phyloP scores from a whole-genome alignment of 2,888 invertebrate species.

The Choreutis nemorana region DNA sequence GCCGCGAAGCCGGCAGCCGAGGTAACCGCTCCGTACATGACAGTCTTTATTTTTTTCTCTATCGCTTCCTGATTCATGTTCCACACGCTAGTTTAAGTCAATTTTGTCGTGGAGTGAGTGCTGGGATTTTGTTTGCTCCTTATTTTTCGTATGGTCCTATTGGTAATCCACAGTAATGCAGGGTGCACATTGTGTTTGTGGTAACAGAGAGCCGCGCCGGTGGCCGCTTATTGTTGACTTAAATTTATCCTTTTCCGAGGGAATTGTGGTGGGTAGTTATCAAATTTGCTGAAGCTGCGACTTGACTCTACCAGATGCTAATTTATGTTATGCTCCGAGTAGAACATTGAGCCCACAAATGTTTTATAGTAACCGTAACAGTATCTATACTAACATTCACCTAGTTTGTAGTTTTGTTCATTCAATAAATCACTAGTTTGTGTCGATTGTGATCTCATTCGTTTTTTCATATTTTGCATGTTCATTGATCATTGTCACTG shows the following conservation, averaged over 20 bases:
- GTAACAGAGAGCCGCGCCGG: constrained; percentile 34
- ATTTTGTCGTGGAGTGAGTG: constrained; percentile 53
- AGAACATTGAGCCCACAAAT: constrained; percentile 61
- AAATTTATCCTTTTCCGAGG: constrained; percentile 40
- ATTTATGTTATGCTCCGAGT: constrained; percentile 48
- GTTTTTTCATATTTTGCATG: constrained; percentile 34
- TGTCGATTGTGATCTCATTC: constrained; percentile 19
- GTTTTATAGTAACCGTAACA: constrained; percentile 27
- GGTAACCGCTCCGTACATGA: constrained; percentile 61
- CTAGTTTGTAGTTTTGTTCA: constrained; percentile 28
- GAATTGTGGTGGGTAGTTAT: constrained; percentile 52
- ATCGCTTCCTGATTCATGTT: constrained; percentile 61
- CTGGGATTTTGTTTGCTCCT: constrained; percentile 62
- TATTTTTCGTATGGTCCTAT: constrained; percentile 47
- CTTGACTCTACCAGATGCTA: constrained; percentile 41
- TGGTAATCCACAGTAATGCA: constrained; percentile 47
- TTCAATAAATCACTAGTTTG: constrained; percentile 27
- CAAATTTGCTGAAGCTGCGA: constrained; percentile 45
- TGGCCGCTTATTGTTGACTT: constrained; percentile 44
- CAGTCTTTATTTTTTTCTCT: constrained; percentile 45
- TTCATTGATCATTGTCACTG: constrained; percentile 21
- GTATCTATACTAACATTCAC: constrained; percentile 43
- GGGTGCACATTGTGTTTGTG: constrained; percentile 58
- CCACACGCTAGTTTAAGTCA: constrained; percentile 48
- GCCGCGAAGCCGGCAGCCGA: constrained; percentile 75